Evolutionary conservation across 2,797 vertebrate genomes (phyloP), one percentile per base, ranked within the genome.

Genomic region (Percopsis omiscomaycus): DNA sequence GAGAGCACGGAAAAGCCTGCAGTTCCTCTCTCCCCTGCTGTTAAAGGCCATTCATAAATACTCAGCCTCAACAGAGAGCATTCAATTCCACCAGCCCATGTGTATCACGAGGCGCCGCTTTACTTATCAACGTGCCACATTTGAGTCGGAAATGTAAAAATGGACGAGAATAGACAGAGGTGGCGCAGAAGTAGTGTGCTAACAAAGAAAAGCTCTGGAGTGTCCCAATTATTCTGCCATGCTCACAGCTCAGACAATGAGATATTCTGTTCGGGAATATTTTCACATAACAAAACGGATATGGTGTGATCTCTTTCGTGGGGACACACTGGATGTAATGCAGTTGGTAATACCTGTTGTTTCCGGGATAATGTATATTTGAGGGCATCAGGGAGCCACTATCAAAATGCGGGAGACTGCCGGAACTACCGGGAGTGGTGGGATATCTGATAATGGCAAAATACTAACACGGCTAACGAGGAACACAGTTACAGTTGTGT

Each of bases 11-110:
- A 66, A 67, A 70, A 85, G 75, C 70, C 71, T 66, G 71, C 74
- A 63, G 73, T 81, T 86, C 72, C 71, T 86, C 80, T 79, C 73
- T 63, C 68, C 64, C 83, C 82, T 69, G 76, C 83, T 82, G 82
- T 78, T 69, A 80, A 84, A 86, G 78, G 77, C 84, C 86, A 86
- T 89, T 89, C 80, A 85, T 86, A 86, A 88, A 87, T 77, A 83
- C 74, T 74, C 60, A 63, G 78, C 57, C 61, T 61, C 72, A 64
- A 68, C 63, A 71, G 61, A 47, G 74, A 68, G 55, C 61, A 69
- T 55, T 69, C 61, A 60, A 73, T 82, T 78, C 76, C 52, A 51
- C 61, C 63, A 73, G 70, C 56, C 66, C 70, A 32, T 1, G 61
- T 71, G 12, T 66, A 66, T 79, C 68, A 14, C 66, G 45, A 67